Conservation (phyloP, 2,113 vertebrate species). For the Alligator sinensis region DNA sequence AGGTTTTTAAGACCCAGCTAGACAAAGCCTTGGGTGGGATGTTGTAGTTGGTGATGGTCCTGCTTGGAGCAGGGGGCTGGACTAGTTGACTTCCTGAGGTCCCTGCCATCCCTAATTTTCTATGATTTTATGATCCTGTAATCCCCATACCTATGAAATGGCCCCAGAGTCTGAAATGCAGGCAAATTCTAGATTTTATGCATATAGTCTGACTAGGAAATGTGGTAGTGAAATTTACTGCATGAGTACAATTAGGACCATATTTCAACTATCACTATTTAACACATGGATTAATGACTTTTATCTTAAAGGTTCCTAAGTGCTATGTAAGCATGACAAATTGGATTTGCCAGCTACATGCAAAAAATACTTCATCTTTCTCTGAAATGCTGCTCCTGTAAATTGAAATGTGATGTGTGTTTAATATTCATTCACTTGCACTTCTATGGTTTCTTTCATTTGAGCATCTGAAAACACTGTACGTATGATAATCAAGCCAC, state of each 20-base stretch:
- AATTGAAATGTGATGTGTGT: background rate
- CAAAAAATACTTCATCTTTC: background rate
- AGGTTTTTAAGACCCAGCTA: too few relatives aligned
- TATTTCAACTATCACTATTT: background rate
- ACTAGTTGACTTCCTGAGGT: too few relatives aligned
- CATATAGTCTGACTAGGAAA: too few relatives aligned
- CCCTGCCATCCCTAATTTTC: too few relatives aligned
- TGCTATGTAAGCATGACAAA: background rate
- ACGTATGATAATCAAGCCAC: background rate
- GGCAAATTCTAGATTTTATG: too few relatives aligned
- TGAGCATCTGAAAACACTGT: background rate
- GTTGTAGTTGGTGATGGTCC: too few relatives aligned
- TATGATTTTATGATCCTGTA: too few relatives aligned
- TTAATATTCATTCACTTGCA: background rate
- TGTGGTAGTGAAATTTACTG: background rate
- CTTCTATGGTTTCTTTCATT: background rate
- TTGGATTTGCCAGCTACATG: background rate
- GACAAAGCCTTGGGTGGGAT: too few relatives aligned
- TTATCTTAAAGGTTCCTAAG: background rate
- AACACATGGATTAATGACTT: background rate
- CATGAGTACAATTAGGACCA: background rate
- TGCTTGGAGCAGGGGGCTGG: too few relatives aligned
- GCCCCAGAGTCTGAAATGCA: too few relatives aligned
- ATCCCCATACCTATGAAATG: background rate
- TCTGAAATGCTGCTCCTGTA: background rate